A percentile compares a stretch with the other conserved stretches of the same genome.
These are phyloP conservation scores for Cyprinodon brontotheroides DNA, from an alignment of 2,113 vertebrate species.

Conservation along the genomic window DNA sequence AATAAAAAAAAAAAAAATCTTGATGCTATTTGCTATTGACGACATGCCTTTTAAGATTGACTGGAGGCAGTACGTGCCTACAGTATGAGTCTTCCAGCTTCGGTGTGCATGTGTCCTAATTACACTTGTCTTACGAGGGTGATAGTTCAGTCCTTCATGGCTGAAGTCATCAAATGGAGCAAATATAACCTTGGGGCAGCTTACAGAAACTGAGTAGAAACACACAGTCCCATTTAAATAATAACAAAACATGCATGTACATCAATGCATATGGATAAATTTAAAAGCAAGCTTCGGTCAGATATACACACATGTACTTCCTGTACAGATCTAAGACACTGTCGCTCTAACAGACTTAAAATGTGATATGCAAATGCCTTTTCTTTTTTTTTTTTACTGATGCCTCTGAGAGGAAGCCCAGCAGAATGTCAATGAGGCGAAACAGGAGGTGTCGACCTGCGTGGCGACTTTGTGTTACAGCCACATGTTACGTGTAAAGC, in stretches of 20 bases:
- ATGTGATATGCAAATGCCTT: conserved; percentile 56
- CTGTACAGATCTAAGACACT: conserved; percentile 1
- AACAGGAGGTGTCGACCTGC: conserved; percentile 38
- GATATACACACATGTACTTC: not conserved
- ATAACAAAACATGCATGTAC: conserved; percentile 6
- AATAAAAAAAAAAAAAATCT: not conserved
- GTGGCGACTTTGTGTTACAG: conserved; percentile 25
- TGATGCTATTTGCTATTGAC: conserved; percentile 52
- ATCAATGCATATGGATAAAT: conserved; percentile 2
- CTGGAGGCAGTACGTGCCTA: conserved; percentile 32
- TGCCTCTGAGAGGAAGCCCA: conserved; percentile 32
- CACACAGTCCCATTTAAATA: conserved; percentile 17
- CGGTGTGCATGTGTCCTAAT: conserved; percentile 40
- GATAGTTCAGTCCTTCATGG: conserved; percentile 67
- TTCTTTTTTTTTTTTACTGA: conserved; percentile 38
- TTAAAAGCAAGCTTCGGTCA: not conserved
- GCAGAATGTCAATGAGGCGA: conserved; percentile 66
- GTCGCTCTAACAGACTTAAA: not conserved
- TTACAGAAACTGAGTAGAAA: conserved; percentile 30
- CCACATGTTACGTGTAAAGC: conserved; percentile 22
- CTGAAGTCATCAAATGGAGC: conserved; percentile 69
- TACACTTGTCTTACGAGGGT: conserved; percentile 56
- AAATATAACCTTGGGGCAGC: conserved; percentile 71
- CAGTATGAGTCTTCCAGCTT: not conserved
- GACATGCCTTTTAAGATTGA: conserved; percentile 54